Evolutionary conservation across 2,888 invertebrate genomes (phyloP).

Genomic region (Galeopsomyia nigrocyanea): DNA sequence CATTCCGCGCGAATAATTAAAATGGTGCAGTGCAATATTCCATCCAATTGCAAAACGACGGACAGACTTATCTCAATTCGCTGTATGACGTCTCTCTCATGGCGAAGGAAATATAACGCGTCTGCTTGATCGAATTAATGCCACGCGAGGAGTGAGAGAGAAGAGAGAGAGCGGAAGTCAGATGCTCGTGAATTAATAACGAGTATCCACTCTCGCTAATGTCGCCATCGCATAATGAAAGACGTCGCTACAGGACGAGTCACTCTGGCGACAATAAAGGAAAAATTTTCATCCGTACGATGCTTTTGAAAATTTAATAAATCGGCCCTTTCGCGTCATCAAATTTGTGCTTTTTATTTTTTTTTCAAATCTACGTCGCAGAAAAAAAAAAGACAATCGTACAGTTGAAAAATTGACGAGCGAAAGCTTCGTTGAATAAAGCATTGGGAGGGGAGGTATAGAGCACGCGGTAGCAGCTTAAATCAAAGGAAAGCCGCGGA

Average conservation of each 20-base stretch:
- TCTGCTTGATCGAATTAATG: constrained; percentile 24
- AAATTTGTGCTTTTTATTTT: too few species aligned
- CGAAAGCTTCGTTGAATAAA: background rate
- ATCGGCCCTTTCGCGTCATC: too few species aligned
- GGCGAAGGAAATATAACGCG: constrained; percentile 19
- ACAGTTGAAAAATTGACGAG: too few species aligned
- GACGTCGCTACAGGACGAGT: too few species aligned
- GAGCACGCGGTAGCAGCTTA: background rate
- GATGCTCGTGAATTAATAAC: constrained; percentile 60
- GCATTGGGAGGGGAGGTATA: background rate
- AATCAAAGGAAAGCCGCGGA: constrained; percentile 9
- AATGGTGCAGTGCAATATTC: constrained; percentile 1
- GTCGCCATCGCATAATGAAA: too few species aligned
- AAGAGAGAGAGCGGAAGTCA: constrained; percentile 54
- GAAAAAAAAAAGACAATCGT: too few species aligned
- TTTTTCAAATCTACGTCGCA: too few species aligned
- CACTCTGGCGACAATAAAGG: too few species aligned
- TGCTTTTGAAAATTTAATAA: too few species aligned
- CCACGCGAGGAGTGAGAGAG: constrained; percentile 31
- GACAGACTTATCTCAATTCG: too few species aligned
- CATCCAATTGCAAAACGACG: background rate
- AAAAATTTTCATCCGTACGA: too few species aligned
- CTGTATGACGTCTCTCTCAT: background rate
- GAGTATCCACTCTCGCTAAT: constrained; percentile 54
- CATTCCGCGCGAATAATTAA: constrained; percentile 15